Percentiles rank a stretch among this genome's conserved stretches.
Evolutionary conservation across 2,797 vertebrate species (phyloP).

Genomic region (Petrocephalus sullivani): DNA sequence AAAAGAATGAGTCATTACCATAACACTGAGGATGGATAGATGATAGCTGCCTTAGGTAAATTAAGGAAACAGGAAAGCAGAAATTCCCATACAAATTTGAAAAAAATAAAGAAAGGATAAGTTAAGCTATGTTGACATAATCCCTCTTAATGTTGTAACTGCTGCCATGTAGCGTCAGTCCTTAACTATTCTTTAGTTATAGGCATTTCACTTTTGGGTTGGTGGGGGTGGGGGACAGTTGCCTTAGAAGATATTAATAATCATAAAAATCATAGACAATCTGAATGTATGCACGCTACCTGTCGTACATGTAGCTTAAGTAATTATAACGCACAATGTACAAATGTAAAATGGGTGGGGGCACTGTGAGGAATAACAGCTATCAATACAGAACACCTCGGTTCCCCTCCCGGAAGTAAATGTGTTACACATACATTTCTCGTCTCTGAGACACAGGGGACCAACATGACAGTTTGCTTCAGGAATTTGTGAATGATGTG

Average conservation of each 20-base stretch:
- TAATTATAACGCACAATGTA: slow-evolving; percentile 61
- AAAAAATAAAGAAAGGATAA: neutral
- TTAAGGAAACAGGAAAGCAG: neutral
- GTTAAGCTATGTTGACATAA: neutral
- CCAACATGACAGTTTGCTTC: slow-evolving; percentile 50
- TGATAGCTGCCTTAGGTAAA: neutral
- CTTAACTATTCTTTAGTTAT: too few species aligned
- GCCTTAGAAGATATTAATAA: slow-evolving; percentile 21
- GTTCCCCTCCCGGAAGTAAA: slow-evolving; percentile 44
- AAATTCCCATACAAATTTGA: neutral
- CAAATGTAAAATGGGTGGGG: slow-evolving; percentile 56
- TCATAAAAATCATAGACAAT: slow-evolving; percentile 38
- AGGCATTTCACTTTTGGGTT: neutral
- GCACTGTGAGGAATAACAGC: slow-evolving; percentile 6
- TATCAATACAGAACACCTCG: neutral
- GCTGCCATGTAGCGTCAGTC: neutral
- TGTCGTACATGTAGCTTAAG: slow-evolving; percentile 57
- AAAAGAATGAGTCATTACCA: neutral
- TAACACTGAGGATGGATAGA: neutral
- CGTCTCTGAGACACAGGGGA: slow-evolving; percentile 57
- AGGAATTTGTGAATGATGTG: slow-evolving; percentile 42
- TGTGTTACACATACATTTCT: slow-evolving; percentile 35
- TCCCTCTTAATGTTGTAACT: neutral
- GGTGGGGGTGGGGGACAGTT: slow-evolving; percentile 23
- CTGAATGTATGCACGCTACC: slow-evolving; percentile 31